These are phyloP conservation scores for Prinia subflava DNA, from an alignment of 2,113 vertebrate species.

Conservation along the genomic window DNA sequence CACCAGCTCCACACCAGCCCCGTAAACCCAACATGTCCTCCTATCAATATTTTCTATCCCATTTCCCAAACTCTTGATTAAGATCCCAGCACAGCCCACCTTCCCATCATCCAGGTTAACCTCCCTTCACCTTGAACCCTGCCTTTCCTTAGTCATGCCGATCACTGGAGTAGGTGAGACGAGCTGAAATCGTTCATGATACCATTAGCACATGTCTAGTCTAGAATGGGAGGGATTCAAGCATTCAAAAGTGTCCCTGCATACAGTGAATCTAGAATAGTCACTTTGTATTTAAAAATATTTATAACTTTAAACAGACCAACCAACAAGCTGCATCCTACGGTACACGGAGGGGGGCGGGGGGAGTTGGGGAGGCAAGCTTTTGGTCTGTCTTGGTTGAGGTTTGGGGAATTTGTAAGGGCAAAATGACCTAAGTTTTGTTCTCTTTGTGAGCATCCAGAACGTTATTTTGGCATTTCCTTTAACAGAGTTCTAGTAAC, in stretches of 20 bases:
- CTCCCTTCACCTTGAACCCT: neutral
- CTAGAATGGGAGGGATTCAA: neutral
- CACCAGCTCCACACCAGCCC: neutral
- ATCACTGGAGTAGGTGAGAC: rapidly evolving
- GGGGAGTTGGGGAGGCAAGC: neutral
- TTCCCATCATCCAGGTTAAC: neutral
- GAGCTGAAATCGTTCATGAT: neutral
- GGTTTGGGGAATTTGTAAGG: neutral
- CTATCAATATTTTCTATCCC: neutral
- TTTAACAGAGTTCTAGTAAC: neutral
- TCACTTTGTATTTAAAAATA: neutral
- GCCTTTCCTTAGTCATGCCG: neutral
- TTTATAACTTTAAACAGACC: neutral
- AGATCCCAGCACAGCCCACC: neutral
- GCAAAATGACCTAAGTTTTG: neutral
- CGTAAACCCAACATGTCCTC: neutral
- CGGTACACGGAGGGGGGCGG: neutral
- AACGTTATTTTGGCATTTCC: neutral
- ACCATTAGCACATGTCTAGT: neutral
- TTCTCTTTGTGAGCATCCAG: neutral
- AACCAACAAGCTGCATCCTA: neutral
- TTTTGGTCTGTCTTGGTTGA: neutral
- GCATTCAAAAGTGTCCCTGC: neutral
- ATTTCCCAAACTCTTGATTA: neutral
- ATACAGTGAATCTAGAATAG: neutral